Percentiles rank a stretch among this genome's conserved stretches.
Conservation (phyloP, 2,888 invertebrate species). For the Bhutanitis thaidina region DNA sequence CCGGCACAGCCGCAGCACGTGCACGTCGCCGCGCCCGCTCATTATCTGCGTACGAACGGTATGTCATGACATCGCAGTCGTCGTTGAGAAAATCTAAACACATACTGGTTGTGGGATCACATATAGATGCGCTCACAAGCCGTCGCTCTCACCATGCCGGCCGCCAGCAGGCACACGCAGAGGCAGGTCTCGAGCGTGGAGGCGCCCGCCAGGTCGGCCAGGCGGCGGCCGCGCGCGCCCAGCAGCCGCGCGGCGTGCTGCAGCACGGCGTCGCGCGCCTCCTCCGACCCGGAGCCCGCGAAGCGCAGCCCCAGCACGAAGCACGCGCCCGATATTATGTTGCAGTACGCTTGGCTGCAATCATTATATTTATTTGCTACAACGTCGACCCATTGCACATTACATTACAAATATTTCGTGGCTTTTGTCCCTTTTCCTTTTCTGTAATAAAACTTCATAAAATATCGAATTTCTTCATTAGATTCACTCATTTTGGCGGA, state of each 20-base stretch:
- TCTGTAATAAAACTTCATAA: too few species aligned
- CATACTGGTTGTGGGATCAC: too few species aligned
- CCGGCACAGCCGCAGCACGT: slow-evolving; percentile 89
- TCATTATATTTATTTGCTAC: neutral
- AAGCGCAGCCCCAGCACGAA: slow-evolving; percentile 95
- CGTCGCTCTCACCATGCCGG: slow-evolving; percentile 83
- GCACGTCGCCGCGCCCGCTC: slow-evolving; percentile 95
- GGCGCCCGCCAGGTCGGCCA: slow-evolving; percentile 93
- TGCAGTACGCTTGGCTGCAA: slow-evolving; percentile 95
- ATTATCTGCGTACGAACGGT: slow-evolving; percentile 81
- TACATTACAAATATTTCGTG: too few species aligned
- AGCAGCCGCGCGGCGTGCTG: slow-evolving; percentile 86
- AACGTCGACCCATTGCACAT: too few species aligned
- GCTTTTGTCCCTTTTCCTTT: too few species aligned
- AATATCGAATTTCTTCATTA: too few species aligned
- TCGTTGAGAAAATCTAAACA: too few species aligned
- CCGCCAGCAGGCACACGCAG: slow-evolving; percentile 89
- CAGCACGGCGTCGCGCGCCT: slow-evolving; percentile 89
- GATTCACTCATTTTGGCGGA: too few species aligned
- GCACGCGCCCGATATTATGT: slow-evolving; percentile 96
- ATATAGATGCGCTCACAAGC: too few species aligned
- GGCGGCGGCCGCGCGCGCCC: slow-evolving; percentile 83
- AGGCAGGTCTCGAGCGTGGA: slow-evolving; percentile 93
- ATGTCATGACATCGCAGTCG: too few species aligned
- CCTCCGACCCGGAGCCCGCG: slow-evolving; percentile 93